Percentiles rank a stretch among this genome's conserved stretches.
Conservation (phyloP, 2,888 invertebrate species). For the Julus scanicus region DNA sequence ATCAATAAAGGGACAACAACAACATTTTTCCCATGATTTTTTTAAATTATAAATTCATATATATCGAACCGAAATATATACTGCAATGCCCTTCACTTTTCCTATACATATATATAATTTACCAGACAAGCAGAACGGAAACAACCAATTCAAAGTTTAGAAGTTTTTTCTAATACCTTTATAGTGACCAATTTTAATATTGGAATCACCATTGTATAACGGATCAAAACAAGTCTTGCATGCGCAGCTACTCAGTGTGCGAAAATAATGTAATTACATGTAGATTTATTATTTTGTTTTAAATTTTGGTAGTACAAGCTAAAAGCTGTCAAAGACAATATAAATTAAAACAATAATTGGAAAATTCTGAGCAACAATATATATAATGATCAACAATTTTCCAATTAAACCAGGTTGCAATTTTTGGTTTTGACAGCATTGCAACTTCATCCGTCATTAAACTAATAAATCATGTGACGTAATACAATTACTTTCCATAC, state of each 20-base stretch:
- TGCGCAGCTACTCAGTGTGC: neutral
- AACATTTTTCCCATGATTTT: neutral
- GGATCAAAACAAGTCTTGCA: no score
- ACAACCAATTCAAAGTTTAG: neutral
- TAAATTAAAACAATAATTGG: neutral
- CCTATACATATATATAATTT: no score
- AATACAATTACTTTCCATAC: no score
- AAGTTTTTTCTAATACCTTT: no score
- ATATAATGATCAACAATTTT: neutral
- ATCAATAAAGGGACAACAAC: neutral
- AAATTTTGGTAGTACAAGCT: neutral
- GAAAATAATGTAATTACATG: neutral
- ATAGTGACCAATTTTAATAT: no score
- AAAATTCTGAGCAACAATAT: neutral
- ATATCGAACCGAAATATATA: neutral
- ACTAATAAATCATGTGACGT: neutral
- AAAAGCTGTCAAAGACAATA: neutral
- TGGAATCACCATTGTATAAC: neutral
- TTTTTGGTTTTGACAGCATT: neutral
- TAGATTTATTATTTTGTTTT: neutral
- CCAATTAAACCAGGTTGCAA: neutral
- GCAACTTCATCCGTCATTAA: conserved; percentile 30
- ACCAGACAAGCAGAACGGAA: no score
- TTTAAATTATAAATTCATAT: neutral
- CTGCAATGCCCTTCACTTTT: neutral